Percentiles rank a stretch among this genome's conserved stretches.
Conservation (phyloP, 2,113 vertebrate genomes). For the Macroglossus sobrinus region DNA sequence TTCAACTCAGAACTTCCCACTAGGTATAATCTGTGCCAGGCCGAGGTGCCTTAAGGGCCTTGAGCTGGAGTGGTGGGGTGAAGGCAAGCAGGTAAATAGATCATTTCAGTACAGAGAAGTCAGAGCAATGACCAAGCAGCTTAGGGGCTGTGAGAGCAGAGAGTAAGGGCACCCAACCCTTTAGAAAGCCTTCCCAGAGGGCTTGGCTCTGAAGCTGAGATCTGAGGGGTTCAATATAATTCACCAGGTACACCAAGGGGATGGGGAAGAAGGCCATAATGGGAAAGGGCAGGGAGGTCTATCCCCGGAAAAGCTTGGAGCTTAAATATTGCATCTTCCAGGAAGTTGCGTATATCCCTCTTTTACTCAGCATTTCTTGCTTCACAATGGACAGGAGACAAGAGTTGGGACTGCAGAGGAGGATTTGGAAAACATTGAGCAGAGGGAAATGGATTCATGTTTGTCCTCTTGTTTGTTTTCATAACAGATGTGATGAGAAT, state of each 20-base stretch:
- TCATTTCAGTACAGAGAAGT: neutral
- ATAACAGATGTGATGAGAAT: neutral
- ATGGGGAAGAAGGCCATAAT: accelerated
- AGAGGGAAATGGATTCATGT: neutral
- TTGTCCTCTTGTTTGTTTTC: neutral
- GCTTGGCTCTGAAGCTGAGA: neutral
- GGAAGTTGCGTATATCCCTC: accelerated
- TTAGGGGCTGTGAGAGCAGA: neutral
- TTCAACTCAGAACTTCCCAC: neutral
- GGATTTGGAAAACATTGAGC: neutral
- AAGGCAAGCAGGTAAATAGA: neutral
- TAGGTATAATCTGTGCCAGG: neutral
- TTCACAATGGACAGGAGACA: neutral
- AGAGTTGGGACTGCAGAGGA: neutral
- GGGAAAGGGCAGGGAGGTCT: neutral
- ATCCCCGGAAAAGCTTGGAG: accelerated
- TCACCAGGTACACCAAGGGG: accelerated
- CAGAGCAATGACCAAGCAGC: neutral
- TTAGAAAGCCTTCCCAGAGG: neutral
- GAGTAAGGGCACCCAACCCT: accelerated
- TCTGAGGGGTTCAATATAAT: neutral
- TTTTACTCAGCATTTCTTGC: neutral
- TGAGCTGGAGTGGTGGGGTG: neutral
- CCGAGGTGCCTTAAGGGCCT: accelerated
- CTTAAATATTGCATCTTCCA: neutral